phyloP scores from a whole-genome alignment of 2,888 invertebrate genomes.

The Ditylenchus weischeri region DNA sequence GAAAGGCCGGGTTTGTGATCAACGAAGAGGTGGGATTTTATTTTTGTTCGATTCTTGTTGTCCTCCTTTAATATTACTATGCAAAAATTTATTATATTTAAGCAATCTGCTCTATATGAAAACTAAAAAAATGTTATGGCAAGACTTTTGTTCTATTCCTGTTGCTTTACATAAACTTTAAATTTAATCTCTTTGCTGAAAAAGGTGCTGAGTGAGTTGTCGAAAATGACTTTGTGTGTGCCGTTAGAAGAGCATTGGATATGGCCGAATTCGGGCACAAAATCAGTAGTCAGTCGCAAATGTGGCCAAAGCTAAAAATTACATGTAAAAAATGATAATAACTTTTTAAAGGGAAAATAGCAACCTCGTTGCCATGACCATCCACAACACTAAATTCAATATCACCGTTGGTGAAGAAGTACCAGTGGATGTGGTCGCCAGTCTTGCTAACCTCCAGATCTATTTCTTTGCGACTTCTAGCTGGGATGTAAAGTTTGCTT shows the following conservation, averaged over 20 bases:
- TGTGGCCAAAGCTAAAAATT: conserved; percentile 41
- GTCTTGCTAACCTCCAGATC: conserved; percentile 20
- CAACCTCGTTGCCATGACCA: conserved; percentile 18
- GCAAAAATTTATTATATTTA: no score
- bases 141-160: neutral
- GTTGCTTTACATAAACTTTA: neutral
- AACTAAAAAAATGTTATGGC: no score
- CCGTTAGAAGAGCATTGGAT: conserved; percentile 38
- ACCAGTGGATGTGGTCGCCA: conserved; percentile 34
- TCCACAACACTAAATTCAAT: conserved; percentile 32
- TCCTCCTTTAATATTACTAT: no score
- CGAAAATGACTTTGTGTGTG: conserved; percentile 47
- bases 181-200: conserved; percentile 51
- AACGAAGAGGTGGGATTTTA: no score
- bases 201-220: conserved; percentile 50
- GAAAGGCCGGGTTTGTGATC: no score
- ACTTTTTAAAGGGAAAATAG: conserved; percentile 1
- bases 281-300: conserved; percentile 50
- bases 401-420: conserved; percentile 34
- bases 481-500: conserved; percentile 42
- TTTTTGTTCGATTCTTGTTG: no score
- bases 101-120: no score
- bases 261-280: conserved; percentile 48
- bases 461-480: conserved; percentile 40
- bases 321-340: neutral